phyloP scores from a whole-genome alignment of 2,888 invertebrate species.

The Mesoligia furuncula region DNA sequence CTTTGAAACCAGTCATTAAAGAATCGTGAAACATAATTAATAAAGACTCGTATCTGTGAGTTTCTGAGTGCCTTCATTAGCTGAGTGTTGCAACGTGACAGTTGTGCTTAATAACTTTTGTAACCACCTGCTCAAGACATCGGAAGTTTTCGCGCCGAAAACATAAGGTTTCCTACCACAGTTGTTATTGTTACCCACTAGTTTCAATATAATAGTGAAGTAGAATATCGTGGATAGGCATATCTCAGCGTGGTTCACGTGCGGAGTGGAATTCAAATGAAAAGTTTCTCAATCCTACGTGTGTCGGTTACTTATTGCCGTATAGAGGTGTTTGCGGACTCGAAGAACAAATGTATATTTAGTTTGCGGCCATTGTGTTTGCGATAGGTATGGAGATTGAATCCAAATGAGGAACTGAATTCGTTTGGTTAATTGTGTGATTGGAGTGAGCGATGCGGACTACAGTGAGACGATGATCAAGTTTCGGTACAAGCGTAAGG shows the following conservation, averaged over 20 bases:
- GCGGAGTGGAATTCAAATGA: slow-evolving; percentile 80
- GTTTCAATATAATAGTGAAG: slow-evolving; percentile 54
- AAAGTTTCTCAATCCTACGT: slow-evolving; percentile 82
- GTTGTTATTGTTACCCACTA: slow-evolving; percentile 62
- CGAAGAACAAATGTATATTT: slow-evolving; percentile 79
- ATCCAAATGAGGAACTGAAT: slow-evolving; percentile 74
- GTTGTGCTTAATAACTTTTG: slow-evolving; percentile 69
- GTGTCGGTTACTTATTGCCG: slow-evolving; percentile 86
- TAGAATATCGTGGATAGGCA: slow-evolving; percentile 68
- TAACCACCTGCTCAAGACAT: slow-evolving; percentile 78
- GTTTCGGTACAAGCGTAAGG: slow-evolving; percentile 92
- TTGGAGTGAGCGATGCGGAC: slow-evolving; percentile 80
- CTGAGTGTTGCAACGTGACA: slow-evolving; percentile 72
- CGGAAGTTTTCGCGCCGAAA: slow-evolving; percentile 85
- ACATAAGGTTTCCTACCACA: slow-evolving; percentile 55
- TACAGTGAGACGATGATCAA: slow-evolving; percentile 90
- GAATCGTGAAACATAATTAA: slow-evolving; percentile 64
- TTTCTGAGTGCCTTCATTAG: slow-evolving; percentile 69
- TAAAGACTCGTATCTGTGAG: slow-evolving; percentile 67
- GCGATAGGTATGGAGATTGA: slow-evolving; percentile 76
- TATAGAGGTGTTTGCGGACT: slow-evolving; percentile 80
- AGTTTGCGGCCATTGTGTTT: slow-evolving; percentile 84
- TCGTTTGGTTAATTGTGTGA: slow-evolving; percentile 68
- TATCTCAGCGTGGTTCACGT: slow-evolving; percentile 73
- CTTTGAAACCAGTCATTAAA: slow-evolving; percentile 43